Evolutionary conservation across 2,888 invertebrate species (phyloP).

Genomic region (Isotomurus palustris): DNA sequence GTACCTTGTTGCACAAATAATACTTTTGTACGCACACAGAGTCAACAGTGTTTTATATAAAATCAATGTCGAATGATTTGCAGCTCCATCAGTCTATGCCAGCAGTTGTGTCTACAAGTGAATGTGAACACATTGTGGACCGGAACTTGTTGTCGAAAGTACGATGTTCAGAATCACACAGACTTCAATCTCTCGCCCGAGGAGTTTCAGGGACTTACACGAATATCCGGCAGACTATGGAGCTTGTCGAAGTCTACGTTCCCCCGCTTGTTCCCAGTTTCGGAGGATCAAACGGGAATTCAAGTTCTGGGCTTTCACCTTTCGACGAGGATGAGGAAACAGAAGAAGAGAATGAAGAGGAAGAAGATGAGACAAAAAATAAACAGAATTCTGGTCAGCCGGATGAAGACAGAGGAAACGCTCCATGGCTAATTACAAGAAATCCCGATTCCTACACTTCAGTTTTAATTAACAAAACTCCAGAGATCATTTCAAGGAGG

Average conservation of each 20-base stretch:
- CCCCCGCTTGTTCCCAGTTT: not conserved
- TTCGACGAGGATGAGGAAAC: slow-evolving; percentile 5
- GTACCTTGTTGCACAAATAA: not conserved
- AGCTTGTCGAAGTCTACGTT: slow-evolving; percentile 39
- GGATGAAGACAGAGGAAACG: slow-evolving; percentile 14
- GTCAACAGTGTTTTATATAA: too few relatives aligned
- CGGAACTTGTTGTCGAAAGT: slow-evolving; percentile 68
- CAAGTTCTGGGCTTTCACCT: slow-evolving; percentile 6
- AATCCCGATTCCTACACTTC: slow-evolving; percentile 26
- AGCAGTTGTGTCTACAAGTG: slow-evolving; percentile 66
- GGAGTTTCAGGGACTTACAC: slow-evolving; percentile 68
- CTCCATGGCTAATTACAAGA: slow-evolving; percentile 18
- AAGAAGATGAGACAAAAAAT: slow-evolving; percentile 13
- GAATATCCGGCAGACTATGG: slow-evolving; percentile 57
- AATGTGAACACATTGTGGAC: slow-evolving; percentile 70
- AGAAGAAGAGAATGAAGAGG: slow-evolving; percentile 24
- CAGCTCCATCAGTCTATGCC: slow-evolving; percentile 68
- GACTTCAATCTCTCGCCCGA: slow-evolving; percentile 72
- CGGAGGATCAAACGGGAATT: slow-evolving; percentile 6
- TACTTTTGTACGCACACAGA: too few relatives aligned
- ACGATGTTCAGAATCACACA: slow-evolving; percentile 66
- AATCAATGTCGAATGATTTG: slow-evolving; percentile 39
- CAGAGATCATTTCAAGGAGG: slow-evolving; percentile 31
- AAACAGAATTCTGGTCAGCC: slow-evolving; percentile 13
- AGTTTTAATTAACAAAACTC: slow-evolving; percentile 31